Base-by-base conservation (phyloP, 2,797 vertebrate genomes). In the Linurgus olivaceus region DNA sequence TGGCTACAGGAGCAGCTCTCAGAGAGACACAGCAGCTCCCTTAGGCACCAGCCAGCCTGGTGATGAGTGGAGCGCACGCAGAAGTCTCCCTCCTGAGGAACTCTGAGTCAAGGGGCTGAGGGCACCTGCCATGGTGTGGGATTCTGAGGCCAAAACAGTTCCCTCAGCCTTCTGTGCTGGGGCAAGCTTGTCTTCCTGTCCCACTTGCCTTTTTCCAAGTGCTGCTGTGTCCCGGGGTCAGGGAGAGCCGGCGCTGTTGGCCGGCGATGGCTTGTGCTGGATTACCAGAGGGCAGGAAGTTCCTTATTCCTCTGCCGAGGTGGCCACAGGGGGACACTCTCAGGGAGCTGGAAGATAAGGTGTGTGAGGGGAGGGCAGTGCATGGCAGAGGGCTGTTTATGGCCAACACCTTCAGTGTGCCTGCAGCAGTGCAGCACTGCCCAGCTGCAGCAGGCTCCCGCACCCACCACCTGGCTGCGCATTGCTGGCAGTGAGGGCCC, bases 61-160 rank as follows among this genome's bases (percentile, higher is more conserved):
- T 38, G n/a, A 4, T 13, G 13, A 0, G 0, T 5, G 8, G 44
- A 65, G 54, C 55, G 19, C 57, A 54, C 10, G 18, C 0, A 0
- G 17, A 21, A 29, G 4, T 38, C 15, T 58, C 26, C 21, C 12
- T 71, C 11, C 38, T 44, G 62, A 47, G 4, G 2, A 84, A 7
- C 70, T 48, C 68, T 24, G 42, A 38, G 31, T 35, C 40, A 21
- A 17, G 28, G 19, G 7, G 23, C 38, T 87, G 55, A 85, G 24
- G 19, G 6, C 7, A 1, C 1, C n/a, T 35, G 57, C 38, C 29
- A 10, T 23, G 17, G 13, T 10, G 18, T 18, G 20, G 13, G 35
- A 28, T 6, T 62, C 11, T 45, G 21, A 44, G 50, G 11, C 17
- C 45, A 50, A 67, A 26, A 2, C 7, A 0, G 12, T 51, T 86